phyloP scores from a whole-genome alignment of 2,113 vertebrate species.

The Patagioenas fasciata region DNA sequence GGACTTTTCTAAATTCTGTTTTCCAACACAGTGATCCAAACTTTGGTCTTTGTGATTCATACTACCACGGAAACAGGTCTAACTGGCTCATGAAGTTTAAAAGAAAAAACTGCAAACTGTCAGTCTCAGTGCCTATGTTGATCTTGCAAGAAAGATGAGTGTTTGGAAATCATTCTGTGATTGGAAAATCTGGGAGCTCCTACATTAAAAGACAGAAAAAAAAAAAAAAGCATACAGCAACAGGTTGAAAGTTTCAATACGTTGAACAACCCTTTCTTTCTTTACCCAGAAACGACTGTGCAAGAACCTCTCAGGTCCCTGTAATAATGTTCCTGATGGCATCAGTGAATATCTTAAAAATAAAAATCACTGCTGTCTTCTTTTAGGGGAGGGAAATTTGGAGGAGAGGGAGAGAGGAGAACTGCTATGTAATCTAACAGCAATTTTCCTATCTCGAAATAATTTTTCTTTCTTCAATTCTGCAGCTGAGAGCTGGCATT shows the following conservation, averaged over 20 bases:
- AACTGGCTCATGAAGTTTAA: not conserved
- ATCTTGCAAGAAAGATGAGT: not conserved
- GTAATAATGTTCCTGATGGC: not conserved
- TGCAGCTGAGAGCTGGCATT: not conserved
- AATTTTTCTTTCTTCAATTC: not conserved
- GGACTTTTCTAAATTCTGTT: not conserved
- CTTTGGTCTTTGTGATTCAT: not conserved
- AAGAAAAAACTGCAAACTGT: not conserved
- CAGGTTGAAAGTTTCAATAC: not conserved
- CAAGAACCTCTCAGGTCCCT: not conserved
- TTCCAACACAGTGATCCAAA: not conserved
- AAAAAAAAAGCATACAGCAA: not conserved
- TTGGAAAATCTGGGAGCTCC: not conserved
- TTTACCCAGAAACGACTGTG: not conserved
- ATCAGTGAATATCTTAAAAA: not conserved
- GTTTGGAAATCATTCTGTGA: not conserved
- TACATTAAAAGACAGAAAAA: not conserved
- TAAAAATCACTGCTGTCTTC: not conserved
- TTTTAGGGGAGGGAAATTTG: fast-evolving
- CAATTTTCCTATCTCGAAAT: not conserved
- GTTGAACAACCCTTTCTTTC: not conserved
- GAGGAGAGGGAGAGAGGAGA: not conserved
- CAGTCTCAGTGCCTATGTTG: not conserved
- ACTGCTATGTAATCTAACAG: not conserved
- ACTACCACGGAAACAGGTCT: not conserved